A percentile compares a stretch with the other conserved stretches of the same genome.
These are phyloP conservation scores for Lepidocolaptes lacrymiger DNA, from an alignment of 2,797 vertebrate genomes.

Conservation along the genomic window DNA sequence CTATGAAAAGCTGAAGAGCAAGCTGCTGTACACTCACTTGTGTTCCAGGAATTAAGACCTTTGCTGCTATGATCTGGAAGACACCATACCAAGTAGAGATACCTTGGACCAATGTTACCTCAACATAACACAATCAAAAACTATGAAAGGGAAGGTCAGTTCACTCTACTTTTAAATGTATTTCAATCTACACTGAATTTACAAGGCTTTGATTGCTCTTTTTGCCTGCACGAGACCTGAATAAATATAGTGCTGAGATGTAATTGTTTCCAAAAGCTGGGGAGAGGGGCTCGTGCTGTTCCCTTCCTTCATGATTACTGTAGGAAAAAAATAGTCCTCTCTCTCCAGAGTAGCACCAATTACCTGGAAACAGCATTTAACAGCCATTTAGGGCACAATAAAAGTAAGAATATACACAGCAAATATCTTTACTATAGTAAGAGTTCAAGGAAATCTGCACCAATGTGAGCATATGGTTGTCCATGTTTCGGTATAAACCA, in stretches of 20 bases:
- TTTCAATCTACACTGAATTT: background rate
- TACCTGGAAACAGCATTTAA: background rate
- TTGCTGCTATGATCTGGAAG: background rate
- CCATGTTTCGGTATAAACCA: background rate
- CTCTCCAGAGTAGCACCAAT: background rate
- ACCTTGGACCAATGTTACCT: background rate
- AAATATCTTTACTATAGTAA: background rate
- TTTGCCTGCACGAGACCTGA: background rate
- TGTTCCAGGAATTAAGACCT: background rate
- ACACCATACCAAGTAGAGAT: background rate
- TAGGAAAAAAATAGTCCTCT: background rate
- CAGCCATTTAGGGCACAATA: background rate
- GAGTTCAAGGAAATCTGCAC: background rate
- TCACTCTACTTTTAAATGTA: background rate
- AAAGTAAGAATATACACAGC: background rate
- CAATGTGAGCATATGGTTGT: rapidly evolving
- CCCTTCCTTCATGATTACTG: background rate
- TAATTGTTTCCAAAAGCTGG: background rate
- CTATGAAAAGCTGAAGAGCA: background rate
- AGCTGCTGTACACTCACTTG: background rate
- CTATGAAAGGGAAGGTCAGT: background rate
- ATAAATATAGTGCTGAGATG: background rate
- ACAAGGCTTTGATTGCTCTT: background rate
- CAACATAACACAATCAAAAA: background rate
- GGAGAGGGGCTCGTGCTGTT: background rate